phyloP scores from a whole-genome alignment of 2,113 vertebrate species.

The Elanoides forficatus region DNA sequence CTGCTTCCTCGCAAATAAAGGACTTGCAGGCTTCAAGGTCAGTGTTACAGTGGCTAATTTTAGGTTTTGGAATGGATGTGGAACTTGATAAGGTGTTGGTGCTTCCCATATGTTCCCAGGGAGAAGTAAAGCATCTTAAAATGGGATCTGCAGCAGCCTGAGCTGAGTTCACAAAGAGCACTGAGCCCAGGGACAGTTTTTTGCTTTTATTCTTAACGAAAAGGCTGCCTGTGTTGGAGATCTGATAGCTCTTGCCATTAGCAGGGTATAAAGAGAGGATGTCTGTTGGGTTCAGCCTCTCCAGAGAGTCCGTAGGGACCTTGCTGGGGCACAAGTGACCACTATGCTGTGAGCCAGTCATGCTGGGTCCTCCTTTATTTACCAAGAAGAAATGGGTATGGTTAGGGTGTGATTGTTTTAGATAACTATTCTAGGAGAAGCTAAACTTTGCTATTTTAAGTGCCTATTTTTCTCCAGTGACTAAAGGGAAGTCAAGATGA shows the following conservation, averaged over 20 bases:
- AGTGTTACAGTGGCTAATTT: background rate
- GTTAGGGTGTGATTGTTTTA: background rate
- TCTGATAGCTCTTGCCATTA: no score
- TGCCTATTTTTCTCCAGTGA: background rate
- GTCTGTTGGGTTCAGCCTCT: background rate
- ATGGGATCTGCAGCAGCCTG: background rate
- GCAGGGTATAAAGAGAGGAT: background rate
- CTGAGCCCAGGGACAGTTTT: background rate
- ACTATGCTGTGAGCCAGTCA: accelerated
- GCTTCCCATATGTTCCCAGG: background rate
- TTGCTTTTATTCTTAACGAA: background rate
- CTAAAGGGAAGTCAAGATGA: background rate
- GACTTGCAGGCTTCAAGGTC: background rate
- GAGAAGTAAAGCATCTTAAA: background rate
- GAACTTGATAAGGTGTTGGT: background rate
- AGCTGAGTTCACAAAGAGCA: background rate
- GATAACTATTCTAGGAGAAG: background rate
- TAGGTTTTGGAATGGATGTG: background rate
- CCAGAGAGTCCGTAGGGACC: background rate
- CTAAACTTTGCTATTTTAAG: background rate
- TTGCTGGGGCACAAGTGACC: accelerated
- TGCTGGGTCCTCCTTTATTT: background rate
- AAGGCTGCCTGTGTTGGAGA: background rate
- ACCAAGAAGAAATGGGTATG: background rate
- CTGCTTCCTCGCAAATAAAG: background rate